Evolutionary conservation across 1,140 invertebrate genomes (phyloP).

Genomic region (Drosophila saltans): DNA sequence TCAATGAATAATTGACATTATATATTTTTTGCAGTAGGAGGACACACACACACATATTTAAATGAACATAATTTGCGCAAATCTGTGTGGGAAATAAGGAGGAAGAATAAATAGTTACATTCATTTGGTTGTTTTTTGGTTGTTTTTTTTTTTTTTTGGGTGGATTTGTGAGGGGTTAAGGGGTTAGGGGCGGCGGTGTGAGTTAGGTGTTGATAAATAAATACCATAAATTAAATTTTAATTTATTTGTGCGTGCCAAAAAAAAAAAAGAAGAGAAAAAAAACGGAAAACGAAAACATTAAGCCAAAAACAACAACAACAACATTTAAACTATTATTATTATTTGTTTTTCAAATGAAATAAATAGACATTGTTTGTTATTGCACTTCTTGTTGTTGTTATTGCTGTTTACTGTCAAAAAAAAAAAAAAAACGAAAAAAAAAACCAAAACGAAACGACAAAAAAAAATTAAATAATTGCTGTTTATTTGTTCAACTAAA

Average conservation of each 20-base stretch:
- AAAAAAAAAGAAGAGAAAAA: constrained; percentile 30
- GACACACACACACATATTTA: constrained; percentile 74
- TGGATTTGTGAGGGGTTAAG: not conserved
- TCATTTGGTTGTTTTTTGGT: not conserved
- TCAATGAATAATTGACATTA: constrained; percentile 81
- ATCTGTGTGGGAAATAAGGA: constrained; percentile 62
- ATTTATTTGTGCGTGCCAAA: constrained; percentile 47
- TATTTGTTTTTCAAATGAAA: constrained; percentile 46
- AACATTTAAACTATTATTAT: constrained; percentile 25
- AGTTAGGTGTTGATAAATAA: not conserved
- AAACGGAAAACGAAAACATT: constrained; percentile 10
- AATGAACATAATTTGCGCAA: constrained; percentile 83
- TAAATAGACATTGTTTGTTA: constrained; percentile 44
- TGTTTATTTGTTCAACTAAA: constrained; percentile 74
- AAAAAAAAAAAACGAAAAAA: too few species aligned
- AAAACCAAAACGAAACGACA: too few species aligned
- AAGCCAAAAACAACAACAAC: too few species aligned
- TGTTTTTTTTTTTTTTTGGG: not conserved
- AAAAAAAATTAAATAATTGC: constrained; percentile 47
- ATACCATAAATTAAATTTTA: constrained; percentile 42
- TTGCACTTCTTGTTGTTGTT: not conserved
- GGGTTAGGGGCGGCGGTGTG: not conserved
- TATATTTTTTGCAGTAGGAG: constrained; percentile 41
- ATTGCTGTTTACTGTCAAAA: too few species aligned
- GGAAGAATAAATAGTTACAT: constrained; percentile 12